Percentiles rank a stretch among this genome's conserved stretches.
Evolutionary conservation across 2,113 vertebrate genomes (phyloP).

Genomic region (Tangachromis dhanisi): DNA sequence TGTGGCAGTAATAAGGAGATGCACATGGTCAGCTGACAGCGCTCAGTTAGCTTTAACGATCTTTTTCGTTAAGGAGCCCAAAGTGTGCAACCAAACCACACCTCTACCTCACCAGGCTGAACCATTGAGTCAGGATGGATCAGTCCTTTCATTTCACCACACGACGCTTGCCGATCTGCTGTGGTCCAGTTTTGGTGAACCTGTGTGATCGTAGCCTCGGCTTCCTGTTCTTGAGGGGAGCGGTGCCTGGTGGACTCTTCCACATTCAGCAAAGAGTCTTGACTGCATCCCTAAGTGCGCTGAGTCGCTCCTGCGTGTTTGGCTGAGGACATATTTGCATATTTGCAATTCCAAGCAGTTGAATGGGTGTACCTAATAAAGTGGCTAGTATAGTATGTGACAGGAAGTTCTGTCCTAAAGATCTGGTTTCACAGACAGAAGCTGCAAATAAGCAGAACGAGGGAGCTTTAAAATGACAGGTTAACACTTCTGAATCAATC

Average conservation of each 20-base stretch:
- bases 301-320: neutral
- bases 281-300: accelerated
- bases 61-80: neutral
- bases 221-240: neutral
- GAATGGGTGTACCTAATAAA: neutral
- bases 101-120: neutral
- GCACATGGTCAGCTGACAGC: neutral
- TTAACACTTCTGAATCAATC: neutral
- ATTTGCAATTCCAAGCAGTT: neutral
- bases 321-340: neutral
- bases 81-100: neutral
- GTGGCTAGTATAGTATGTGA: accelerated
- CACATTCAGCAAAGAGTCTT: neutral
- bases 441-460: neutral
- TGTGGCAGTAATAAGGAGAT: neutral
- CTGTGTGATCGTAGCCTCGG: neutral
- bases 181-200: neutral
- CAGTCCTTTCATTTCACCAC: neutral
- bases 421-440: neutral
- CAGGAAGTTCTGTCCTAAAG: neutral
- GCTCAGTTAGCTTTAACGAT: neutral
- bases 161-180: neutral
- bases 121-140: neutral
- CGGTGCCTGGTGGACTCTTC: neutral
- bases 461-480: neutral